These are phyloP conservation scores for Xiphorhynchus erythropygius DNA, from an alignment of 2,797 vertebrate genomes.

Conservation along the genomic window DNA sequence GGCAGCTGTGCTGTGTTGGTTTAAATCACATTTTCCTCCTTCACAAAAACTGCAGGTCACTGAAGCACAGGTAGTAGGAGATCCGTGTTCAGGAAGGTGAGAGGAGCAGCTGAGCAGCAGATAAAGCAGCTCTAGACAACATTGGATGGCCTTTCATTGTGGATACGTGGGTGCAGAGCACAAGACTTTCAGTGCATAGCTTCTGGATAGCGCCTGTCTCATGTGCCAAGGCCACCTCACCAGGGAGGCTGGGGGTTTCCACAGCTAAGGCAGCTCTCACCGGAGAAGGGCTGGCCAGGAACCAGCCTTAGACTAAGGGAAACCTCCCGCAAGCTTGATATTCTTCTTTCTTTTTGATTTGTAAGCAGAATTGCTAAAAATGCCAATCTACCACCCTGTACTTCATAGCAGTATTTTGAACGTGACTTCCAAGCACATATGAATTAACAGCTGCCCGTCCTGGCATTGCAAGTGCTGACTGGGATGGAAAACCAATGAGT, in stretches of 20 bases:
- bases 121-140: not conserved
- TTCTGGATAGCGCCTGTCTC: not conserved
- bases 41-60: not conserved
- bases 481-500: not conserved
- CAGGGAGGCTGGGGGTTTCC: not conserved
- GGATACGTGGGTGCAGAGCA: rapidly evolving
- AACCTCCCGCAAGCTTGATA: not conserved
- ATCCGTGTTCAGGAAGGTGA: not conserved
- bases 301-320: not conserved
- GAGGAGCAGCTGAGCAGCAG: not conserved
- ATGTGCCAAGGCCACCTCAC: rapidly evolving
- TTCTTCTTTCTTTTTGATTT: not conserved
- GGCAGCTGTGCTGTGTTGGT: not conserved
- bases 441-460: not conserved
- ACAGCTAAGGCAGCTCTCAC: not conserved
- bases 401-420: not conserved
- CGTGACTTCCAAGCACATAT: rapidly evolving
- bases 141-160: not conserved
- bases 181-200: not conserved
- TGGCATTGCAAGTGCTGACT: rapidly evolving
- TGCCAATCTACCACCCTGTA: not conserved
- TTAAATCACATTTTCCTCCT: not conserved
- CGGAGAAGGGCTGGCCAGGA: not conserved
- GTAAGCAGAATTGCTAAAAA: not conserved
- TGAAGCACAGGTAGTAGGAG: not conserved